Evolutionary conservation across 2,888 invertebrate species (phyloP).

Genomic region (Epinotia bilunana): DNA sequence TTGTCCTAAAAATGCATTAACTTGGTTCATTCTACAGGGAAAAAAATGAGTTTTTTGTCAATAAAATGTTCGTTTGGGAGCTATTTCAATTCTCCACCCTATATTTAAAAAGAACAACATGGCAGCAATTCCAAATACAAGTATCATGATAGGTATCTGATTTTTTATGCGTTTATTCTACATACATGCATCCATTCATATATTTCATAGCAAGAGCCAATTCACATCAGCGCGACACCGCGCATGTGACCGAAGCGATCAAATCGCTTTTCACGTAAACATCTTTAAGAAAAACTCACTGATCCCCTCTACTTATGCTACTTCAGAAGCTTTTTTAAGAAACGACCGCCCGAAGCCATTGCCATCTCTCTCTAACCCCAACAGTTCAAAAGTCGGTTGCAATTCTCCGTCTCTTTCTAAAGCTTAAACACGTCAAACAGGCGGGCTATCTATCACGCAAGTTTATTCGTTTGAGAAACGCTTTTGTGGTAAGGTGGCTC

Average conservation of each 20-base stretch:
- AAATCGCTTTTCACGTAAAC: constrained; percentile 82
- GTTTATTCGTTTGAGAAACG: constrained; percentile 83
- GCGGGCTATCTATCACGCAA: constrained; percentile 80
- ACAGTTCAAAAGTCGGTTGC: constrained; percentile 27
- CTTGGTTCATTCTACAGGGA: too few relatives aligned
- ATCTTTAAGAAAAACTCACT: constrained; percentile 84
- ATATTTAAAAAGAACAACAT: too few relatives aligned
- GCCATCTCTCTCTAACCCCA: constrained; percentile 59
- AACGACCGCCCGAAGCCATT: constrained; percentile 68
- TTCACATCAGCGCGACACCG: constrained; percentile 56
- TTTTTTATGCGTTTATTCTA: too few relatives aligned
- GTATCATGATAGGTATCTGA: too few relatives aligned
- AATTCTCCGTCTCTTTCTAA: constrained; percentile 69
- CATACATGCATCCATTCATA: not conserved
- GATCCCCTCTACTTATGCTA: constrained; percentile 83
- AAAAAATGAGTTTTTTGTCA: too few relatives aligned
- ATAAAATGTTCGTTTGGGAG: too few relatives aligned
- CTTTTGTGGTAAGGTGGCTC: constrained; percentile 77
- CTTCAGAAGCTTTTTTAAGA: constrained; percentile 80
- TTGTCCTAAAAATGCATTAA: too few relatives aligned
- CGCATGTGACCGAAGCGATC: constrained; percentile 73
- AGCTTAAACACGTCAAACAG: constrained; percentile 77
- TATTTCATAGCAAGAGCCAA: constrained; percentile 56
- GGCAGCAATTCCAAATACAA: too few relatives aligned
- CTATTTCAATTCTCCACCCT: too few relatives aligned